Evolutionary conservation across 37 sponge, comb jelly and placozoan genomes (phyloP), one percentile per base, ranked within the genome.

Genomic region (Dysidea cf. avara): DNA sequence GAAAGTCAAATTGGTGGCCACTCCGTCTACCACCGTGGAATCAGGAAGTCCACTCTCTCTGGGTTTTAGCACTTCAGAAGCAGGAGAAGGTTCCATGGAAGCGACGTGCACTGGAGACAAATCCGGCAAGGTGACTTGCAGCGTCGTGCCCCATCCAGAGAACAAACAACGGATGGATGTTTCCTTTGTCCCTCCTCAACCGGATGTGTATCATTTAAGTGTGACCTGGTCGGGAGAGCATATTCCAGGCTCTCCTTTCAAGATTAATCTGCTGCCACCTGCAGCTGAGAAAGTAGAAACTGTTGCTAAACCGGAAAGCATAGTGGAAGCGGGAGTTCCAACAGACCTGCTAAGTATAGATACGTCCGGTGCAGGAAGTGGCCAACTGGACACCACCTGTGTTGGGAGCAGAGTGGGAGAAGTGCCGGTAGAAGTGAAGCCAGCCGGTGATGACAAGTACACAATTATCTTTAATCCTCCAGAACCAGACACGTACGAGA

Each of bases 21-120:
- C 87, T 31, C 87, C 86, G 30, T 31, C 66, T 3, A 54, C 69
- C 11, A 65, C 64, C 18, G 32, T 55, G 7, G 62, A 72, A 3
- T 53, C 69, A 0, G 20, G 22, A 48, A 64, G 71, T 4, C 62
- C 78, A 13, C 58, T 83, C 7, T 13, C 17, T 13, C 59, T 80
- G 18, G n/a, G 29, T 53, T 75, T 83, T 17, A 77, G 80, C 69
- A 71, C 80, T 49, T 50, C 72, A 3, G 34, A 76, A 40, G 90
- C 90, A 9, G 88, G 88, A 0, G 74, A 88, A 28, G 88, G 88
- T 0, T 38, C 36, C 9, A 66, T 88, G 47, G 53, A 43, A 26
- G 83, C 64, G 9, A 67, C 52, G 17, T 71, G 60, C 1, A 28
- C 25, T 2, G 88, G 88, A 18, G 73, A 82, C 14, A 38, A 36